These are phyloP conservation scores for Trichonephila inaurata DNA, from an alignment of 1,140 invertebrate species.

Conservation along the genomic window DNA sequence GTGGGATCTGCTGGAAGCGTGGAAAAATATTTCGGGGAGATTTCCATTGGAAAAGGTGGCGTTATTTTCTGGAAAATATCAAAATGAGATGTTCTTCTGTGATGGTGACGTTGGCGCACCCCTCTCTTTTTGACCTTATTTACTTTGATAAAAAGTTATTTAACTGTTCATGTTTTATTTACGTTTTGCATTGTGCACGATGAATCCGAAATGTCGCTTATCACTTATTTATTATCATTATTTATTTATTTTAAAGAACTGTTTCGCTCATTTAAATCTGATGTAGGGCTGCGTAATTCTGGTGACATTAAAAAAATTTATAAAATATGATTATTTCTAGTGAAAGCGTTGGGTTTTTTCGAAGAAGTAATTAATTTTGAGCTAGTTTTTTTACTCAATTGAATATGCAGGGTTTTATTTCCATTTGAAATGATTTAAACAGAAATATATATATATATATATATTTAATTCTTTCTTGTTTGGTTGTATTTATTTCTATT, in stretches of 20 bases:
- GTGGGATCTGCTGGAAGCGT: constrained; percentile 8
- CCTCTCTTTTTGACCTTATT: not conserved
- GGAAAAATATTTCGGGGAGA: not conserved
- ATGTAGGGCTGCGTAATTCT: not conserved
- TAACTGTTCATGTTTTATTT: constrained; percentile 14
- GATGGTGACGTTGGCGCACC: not conserved
- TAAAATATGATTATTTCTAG: not conserved
- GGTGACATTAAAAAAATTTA: not conserved
- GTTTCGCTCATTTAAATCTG: not conserved
- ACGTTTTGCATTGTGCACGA: not conserved
- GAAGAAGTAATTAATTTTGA: not conserved
- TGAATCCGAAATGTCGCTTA: not conserved
- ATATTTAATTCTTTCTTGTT: too few relatives aligned
- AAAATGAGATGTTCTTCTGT: not conserved
- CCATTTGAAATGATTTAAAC: too few relatives aligned
- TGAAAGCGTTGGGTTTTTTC: not conserved
- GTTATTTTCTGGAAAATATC: not conserved
- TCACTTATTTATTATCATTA: not conserved
- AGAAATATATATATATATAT: too few relatives aligned
- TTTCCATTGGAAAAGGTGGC: not conserved
- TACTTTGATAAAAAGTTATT: not conserved
- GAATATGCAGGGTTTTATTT: too few relatives aligned
- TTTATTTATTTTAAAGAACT: not conserved
- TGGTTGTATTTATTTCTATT: too few relatives aligned
- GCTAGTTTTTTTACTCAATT: not conserved